Percentiles rank a stretch among this genome's conserved stretches.
Conservation (phyloP, 1,140 invertebrate species). For the Nymphalis io region DNA sequence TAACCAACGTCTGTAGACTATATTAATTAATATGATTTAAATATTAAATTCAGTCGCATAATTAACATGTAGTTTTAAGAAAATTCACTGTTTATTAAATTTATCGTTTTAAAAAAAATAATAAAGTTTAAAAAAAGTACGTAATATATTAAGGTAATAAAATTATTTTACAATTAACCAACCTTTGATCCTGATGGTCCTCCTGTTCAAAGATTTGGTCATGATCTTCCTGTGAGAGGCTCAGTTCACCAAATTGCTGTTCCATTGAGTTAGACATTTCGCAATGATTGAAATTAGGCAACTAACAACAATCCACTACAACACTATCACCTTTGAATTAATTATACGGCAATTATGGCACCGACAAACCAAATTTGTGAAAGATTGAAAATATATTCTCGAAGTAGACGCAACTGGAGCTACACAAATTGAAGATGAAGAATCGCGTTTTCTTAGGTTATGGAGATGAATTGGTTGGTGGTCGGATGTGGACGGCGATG, state of each 20-base stretch:
- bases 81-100: no score
- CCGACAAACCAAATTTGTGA: background rate
- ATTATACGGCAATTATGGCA: background rate
- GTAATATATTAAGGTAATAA: slow-evolving; percentile 6
- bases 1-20: no score
- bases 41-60: no score
- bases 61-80: no score
- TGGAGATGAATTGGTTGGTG: slow-evolving; percentile 23
- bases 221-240: slow-evolving; percentile 72
- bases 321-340: slow-evolving; percentile 38
- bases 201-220: slow-evolving; percentile 76
- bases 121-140: background rate
- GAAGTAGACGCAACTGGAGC: background rate
- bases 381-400: background rate
- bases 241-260: slow-evolving; percentile 71
- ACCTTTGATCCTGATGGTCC: slow-evolving; percentile 71
- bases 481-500: slow-evolving; percentile 45
- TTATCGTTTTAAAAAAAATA: no score
- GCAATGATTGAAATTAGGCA: slow-evolving; percentile 45
- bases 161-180: slow-evolving; percentile 23
- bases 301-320: slow-evolving; percentile 36
- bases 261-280: slow-evolving; percentile 73
- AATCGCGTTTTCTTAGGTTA: background rate
- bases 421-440: background rate
- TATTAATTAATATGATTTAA: no score